phyloP scores from a whole-genome alignment of 2,797 vertebrate species.

The Basileuterus tristriatus region DNA sequence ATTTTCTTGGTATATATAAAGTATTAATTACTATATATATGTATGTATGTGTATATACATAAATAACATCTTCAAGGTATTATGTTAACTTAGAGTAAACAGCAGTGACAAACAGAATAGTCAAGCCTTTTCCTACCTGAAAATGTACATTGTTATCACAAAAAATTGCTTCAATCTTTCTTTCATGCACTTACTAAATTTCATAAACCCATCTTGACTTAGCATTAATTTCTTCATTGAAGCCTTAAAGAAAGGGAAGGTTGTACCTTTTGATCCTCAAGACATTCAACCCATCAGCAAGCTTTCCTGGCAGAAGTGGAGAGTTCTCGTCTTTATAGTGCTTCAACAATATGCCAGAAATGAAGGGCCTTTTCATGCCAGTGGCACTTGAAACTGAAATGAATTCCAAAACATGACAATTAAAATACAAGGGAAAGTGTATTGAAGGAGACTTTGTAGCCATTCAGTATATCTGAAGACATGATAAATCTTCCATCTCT shows the following conservation, averaged over 20 bases:
- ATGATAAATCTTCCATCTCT: neutral
- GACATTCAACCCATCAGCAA: neutral
- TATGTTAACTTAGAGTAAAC: neutral
- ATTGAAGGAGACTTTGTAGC: neutral
- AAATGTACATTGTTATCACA: neutral
- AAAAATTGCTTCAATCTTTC: neutral
- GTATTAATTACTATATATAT: no score
- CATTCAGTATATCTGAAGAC: neutral
- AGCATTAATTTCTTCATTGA: neutral
- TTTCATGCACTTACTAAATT: neutral
- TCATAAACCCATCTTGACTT: neutral
- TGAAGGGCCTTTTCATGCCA: neutral
- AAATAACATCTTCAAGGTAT: neutral
- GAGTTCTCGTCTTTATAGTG: neutral
- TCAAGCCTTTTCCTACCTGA: neutral
- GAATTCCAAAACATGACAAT: neutral
- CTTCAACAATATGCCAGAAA: neutral
- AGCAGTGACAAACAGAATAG: neutral
- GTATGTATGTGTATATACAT: no score
- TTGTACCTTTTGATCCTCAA: slow-evolving; percentile 16
- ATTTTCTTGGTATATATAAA: neutral
- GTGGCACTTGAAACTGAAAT: slow-evolving; percentile 1
- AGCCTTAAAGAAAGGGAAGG: neutral
- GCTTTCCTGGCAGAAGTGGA: neutral
- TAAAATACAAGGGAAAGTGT: slow-evolving; percentile 12